Evolutionary conservation across 2,888 invertebrate genomes (phyloP).

Genomic region (Apeira syringaria): DNA sequence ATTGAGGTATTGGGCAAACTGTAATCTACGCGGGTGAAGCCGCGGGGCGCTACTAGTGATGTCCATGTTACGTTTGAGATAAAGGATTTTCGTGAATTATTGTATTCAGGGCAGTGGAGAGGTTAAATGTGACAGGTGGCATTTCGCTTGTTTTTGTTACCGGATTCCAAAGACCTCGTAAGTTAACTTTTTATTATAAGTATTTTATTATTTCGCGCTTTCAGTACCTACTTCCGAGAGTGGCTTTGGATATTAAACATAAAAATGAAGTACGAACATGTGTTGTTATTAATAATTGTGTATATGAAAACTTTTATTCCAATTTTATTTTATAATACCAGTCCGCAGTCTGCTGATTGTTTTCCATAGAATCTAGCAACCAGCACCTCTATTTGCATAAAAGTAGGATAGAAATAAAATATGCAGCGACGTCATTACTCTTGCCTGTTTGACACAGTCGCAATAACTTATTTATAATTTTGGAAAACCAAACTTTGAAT

Average conservation of each 20-base stretch:
- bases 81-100: too few species aligned
- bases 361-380: not conserved
- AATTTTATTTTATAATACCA: not conserved
- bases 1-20: too few species aligned
- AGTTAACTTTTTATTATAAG: constrained; percentile 23
- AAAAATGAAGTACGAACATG: not conserved
- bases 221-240: constrained; percentile 29
- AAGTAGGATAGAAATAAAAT: constrained; percentile 2
- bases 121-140: constrained; percentile 21
- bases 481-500: constrained; percentile 31
- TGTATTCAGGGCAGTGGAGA: too few species aligned
- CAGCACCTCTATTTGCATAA: not conserved
- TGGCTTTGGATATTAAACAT: constrained; percentile 18
- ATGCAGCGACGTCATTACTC: not conserved
- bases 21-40: too few species aligned
- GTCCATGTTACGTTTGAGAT: too few species aligned
- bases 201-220: constrained; percentile 23
- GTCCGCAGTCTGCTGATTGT: constrained; percentile 3
- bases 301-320: not conserved
- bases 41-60: too few species aligned
- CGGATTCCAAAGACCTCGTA: constrained; percentile 31
- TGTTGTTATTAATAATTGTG: too few species aligned
- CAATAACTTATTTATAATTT: constrained; percentile 16
- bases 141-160: constrained; percentile 26
- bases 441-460: constrained; percentile 17